Base-by-base conservation (phyloP, 2,888 invertebrate species). In the Julus scandinavius region DNA sequence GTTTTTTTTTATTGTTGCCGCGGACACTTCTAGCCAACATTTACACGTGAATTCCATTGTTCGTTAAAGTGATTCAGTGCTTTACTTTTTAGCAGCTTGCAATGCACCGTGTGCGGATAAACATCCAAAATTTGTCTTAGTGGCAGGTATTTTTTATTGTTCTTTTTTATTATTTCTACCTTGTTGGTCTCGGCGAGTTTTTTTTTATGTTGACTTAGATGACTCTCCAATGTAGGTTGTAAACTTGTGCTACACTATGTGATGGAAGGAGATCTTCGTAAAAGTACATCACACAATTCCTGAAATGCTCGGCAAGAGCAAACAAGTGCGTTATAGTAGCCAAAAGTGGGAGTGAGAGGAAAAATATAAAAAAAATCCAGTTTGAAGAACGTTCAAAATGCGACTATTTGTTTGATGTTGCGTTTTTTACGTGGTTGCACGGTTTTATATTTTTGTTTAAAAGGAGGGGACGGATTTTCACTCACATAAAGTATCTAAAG, bases 61-160 rank as follows among this genome's bases (percentile, higher is more conserved):
- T 63, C 63, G 63, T 63, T 63, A 63, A 63, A 63, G 63, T 63
- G 63, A 63, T 63, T 63, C 63, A 63, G 63, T 63, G 63, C 63
- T 63, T 63, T 63, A 63, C 63, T 63, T 63, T 63, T 63, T 63
- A 63, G 63, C 63, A 63, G 63, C 63, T 63, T 63, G 63, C 63
- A 63, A 17, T n/a, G 63, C 63, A 63, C n/a, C 63, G 63, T 63
- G 63, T 63, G 63, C 63, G 63, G 63, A 63, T 63, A 63, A 63
- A 63, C 63, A 63, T 63, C 63, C 63, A 63, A n/a, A 63, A 63
- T 63, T 63, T 63, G 63, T 63, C 63, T 63, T 63, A 63, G 63
- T 63, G 63, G 63, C 63, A 63, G 63, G 63, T 63, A 63, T 63
- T 63, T 63, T 63, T 63, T 63, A 63, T 63, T 63, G 63, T 63